Percentiles rank a stretch among this genome's conserved stretches.
These are phyloP conservation scores for Loriculus beryllinus DNA, from an alignment of 2,797 vertebrate species.

Conservation along the genomic window DNA sequence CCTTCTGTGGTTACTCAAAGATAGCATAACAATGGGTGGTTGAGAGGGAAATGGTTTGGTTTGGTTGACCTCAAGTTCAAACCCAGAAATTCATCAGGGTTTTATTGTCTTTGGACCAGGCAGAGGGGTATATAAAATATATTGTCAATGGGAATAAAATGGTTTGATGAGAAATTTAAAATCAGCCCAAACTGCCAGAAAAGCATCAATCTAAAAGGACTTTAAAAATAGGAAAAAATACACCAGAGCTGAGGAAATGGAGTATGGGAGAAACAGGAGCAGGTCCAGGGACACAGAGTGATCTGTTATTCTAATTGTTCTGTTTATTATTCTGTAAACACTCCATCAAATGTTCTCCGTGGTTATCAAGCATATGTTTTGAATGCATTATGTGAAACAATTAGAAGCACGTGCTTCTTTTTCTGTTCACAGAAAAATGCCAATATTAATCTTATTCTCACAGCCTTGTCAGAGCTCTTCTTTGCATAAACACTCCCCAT, in stretches of 20 bases:
- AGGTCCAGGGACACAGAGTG: background rate
- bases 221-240: background rate
- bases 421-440: background rate
- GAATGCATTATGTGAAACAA: slow-evolving; percentile 27
- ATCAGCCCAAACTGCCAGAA: background rate
- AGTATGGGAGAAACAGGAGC: background rate
- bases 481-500: background rate
- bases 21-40: background rate
- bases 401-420: background rate
- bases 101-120: background rate
- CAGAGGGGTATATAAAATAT: background rate
- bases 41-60: background rate
- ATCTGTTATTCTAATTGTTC: slow-evolving; percentile 18
- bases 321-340: slow-evolving; percentile 26
- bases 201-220: background rate
- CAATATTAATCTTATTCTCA: background rate
- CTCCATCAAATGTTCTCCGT: background rate
- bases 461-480: background rate
- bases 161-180: background rate
- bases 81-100: background rate
- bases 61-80: background rate
- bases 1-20: background rate
- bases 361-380: slow-evolving; percentile 25
- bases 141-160: background rate
- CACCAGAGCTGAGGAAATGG: background rate